Base-by-base conservation (phyloP, 2,888 invertebrate genomes). In the Tinea trinotella region DNA sequence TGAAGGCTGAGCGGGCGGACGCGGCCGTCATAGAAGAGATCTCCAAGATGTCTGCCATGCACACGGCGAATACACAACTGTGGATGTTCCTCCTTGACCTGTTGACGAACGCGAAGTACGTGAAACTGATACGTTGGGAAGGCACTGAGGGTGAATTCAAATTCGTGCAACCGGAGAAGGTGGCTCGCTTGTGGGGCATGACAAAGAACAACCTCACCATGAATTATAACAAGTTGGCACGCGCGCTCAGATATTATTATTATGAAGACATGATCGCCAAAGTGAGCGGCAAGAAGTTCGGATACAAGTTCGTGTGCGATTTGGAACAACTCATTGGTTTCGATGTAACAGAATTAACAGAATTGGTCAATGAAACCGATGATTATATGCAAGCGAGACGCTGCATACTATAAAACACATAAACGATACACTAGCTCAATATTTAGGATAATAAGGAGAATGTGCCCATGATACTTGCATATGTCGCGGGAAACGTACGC, bases 231-330 rank as follows among this genome's bases (percentile, higher is more conserved):
- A 96, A 96, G 69, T 74, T 97, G 0, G 94, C 94, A 6, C 86
- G 97, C 13, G 96, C 96, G 0, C 75, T 97, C 6, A 81, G 96
- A 0, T 97, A 96, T 72, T 97, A 97, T 71, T 96, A 97, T 68
- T 96, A 96, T 67, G 96, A 96, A 0, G 95, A 96, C 64, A 96
- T 97, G 95, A 96, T 97, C 61, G 93, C 94, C 4, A 97, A 97
- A 72, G 96, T 96, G 30, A 89, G 91, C 1, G 93, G 93, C 0
- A 93, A 93, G 66, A 81, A 93, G 74, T 98, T 98, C 74, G 97
- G 97, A 1, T 98, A 98, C 80, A 97, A 97, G 72, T 98, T 98
- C 80, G 96, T 97, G 19, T 97, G 97, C 71, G 96, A 98, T 74
- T 81, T 98, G 12, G 93, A 94, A 61, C 91, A 93, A 60, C 72